Evolutionary conservation across 2,797 vertebrate genomes (phyloP).

Genomic region (Acanthiza pusilla): DNA sequence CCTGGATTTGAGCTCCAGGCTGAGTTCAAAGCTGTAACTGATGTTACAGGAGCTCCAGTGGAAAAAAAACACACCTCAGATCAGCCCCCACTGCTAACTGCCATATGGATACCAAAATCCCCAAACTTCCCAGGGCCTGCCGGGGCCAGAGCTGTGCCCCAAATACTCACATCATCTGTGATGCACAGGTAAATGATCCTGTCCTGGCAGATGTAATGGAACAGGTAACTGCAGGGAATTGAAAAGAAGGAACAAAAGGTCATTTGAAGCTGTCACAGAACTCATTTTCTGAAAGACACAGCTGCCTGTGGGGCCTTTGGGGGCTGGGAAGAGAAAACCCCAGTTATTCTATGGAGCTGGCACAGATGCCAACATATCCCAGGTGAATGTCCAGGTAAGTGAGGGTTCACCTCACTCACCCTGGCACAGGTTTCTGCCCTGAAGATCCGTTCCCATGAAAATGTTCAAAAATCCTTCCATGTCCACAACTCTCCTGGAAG

Average conservation of each 20-base stretch:
- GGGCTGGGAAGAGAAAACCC: not conserved
- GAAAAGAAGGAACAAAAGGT: not conserved
- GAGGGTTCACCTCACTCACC: not conserved
- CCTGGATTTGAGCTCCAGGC: not conserved
- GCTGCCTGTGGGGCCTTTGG: not conserved
- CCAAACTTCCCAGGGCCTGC: not conserved
- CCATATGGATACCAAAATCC: not conserved
- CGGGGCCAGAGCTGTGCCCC: not conserved
- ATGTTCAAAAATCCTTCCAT: not conserved
- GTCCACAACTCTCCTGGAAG: not conserved
- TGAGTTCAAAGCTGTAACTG: not conserved
- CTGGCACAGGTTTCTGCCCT: not conserved
- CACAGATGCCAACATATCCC: not conserved
- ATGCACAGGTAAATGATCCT: slow-evolving; percentile 98
- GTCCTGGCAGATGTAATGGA: slow-evolving; percentile 99
- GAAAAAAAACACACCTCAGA: not conserved
- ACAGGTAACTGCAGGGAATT: slow-evolving; percentile 86
- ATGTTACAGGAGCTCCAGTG: not conserved
- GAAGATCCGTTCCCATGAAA: not conserved
- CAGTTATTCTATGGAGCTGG: not conserved
- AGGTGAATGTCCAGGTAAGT: not conserved
- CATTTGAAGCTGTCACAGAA: not conserved
- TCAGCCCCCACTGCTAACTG: not conserved
- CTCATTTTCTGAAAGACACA: not conserved
- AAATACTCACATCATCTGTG: slow-evolving; percentile 94